Base-by-base conservation (phyloP, 2,888 invertebrate genomes). In the Autographa pulchrina region DNA sequence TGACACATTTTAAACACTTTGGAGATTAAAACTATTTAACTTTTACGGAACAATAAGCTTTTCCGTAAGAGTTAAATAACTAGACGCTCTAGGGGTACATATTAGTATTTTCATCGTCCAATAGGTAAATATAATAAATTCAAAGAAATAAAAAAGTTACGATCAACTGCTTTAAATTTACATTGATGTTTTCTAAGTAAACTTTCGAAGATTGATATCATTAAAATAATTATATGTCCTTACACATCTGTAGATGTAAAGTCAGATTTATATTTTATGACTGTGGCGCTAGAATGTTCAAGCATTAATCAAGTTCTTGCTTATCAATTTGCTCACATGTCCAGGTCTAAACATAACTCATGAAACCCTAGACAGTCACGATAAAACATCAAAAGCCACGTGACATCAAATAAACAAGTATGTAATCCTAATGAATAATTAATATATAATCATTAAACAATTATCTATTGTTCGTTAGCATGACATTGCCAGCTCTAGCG, bases 381-480 rank as follows among this genome's bases (percentile, higher is more conserved):
- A 48, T 52, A 63, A 62, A 70, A 62, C 63, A 60, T 70, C 68
- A 78, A 77, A 73, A 76, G 67, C 64, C 64, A 43, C 25, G 20
- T 48, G 41, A 68, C 78, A 77, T 52, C 61, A n/a, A 62, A 68
- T 43, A 63, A 75, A 77, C 69, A 77, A 79, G 66, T 69, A 61
- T 73, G 72, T 74, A 25, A 61, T 13, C 54, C 62, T 75, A 81
- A 78, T 81, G 75, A 83, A 81, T 81, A 82, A 84, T 84, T 74
- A 79, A 82, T 83, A 59, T 41, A 74, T 72, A 78, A 72, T 75
- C 70, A 77, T 73, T 74, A 72, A 77, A 79, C 77, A 78, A 85
- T 83, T 77, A 83, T 75, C 81, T 80, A 82, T 84, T 86, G 82
- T 85, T 81, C 72, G 70, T 76, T 78, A 75, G 70, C 79, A 74